These are phyloP conservation scores for Triplophysa dalaica DNA, from an alignment of 2,113 vertebrate genomes.

Conservation along the genomic window DNA sequence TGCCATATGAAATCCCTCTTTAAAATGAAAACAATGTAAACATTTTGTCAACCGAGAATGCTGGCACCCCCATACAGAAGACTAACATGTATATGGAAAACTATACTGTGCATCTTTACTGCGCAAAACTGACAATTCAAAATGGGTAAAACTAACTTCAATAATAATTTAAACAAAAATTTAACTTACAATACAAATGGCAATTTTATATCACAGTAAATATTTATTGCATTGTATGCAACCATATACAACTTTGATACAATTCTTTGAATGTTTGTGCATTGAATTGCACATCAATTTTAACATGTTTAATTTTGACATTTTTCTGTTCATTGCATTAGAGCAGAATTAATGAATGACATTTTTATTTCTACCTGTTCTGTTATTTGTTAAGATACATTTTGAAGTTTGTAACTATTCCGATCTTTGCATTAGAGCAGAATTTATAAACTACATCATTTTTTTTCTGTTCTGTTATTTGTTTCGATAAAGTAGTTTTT, in stretches of 20 bases:
- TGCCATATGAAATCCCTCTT: slow-evolving; percentile 17
- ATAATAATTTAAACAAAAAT: not conserved
- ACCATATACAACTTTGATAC: too few species aligned
- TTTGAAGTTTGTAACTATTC: not conserved
- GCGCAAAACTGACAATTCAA: too few species aligned
- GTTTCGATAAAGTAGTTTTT: too few species aligned
- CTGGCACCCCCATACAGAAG: slow-evolving; percentile 2
- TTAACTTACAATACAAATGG: slow-evolving; percentile 7
- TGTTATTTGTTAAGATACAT: too few species aligned
- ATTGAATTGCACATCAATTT: not conserved
- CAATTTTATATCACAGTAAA: not conserved
- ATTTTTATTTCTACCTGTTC: too few species aligned
- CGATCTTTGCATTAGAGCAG: too few species aligned
- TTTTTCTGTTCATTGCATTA: too few species aligned
- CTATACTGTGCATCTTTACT: too few species aligned
- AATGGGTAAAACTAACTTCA: not conserved
- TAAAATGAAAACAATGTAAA: slow-evolving; percentile 46
- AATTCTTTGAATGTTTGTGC: not conserved
- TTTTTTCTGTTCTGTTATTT: too few species aligned
- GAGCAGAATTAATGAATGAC: too few species aligned
- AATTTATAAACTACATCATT: too few species aligned
- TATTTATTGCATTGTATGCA: not conserved
- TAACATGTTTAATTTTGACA: not conserved
- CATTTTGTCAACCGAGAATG: slow-evolving; percentile 8
- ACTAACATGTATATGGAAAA: slow-evolving; percentile 1